These are phyloP conservation scores for Coendou prehensilis DNA, from an alignment of 2,797 vertebrate species.

Conservation along the genomic window DNA sequence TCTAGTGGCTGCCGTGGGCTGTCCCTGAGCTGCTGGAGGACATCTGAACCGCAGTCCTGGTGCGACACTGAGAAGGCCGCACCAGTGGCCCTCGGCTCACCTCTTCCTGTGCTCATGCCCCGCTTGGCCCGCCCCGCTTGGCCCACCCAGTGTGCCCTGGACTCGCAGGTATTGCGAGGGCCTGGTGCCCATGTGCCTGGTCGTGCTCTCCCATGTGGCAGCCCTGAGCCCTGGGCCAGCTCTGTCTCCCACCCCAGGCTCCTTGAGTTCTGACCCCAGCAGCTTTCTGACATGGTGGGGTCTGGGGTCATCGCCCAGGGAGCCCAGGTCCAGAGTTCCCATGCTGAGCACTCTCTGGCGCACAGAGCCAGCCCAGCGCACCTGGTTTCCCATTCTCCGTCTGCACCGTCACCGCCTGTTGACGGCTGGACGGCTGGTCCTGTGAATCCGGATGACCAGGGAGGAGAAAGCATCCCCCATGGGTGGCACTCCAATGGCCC, in stretches of 20 bases:
- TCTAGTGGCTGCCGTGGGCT: neutral
- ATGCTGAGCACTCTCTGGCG: rapidly evolving
- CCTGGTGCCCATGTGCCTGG: slow-evolving; percentile 67
- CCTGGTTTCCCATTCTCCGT: slow-evolving; percentile 65
- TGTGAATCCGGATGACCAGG: slow-evolving; percentile 80
- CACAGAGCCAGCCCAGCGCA: slow-evolving; percentile 72
- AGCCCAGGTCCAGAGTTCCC: rapidly evolving
- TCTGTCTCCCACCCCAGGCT: neutral
- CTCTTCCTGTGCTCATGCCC: slow-evolving; percentile 92
- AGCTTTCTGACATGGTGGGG: neutral
- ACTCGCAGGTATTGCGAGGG: slow-evolving; percentile 98
- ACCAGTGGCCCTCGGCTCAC: neutral
- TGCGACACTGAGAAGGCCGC: neutral
- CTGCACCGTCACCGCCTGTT: neutral
- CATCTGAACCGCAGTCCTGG: neutral
- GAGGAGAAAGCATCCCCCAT: neutral
- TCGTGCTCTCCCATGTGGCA: slow-evolving; percentile 27
- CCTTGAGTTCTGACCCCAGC: neutral
- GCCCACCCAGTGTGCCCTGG: slow-evolving; percentile 97
- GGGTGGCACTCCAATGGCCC: neutral
- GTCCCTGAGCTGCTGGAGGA: neutral
- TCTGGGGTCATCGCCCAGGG: rapidly evolving
- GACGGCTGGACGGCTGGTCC: too few species aligned
- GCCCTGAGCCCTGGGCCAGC: slow-evolving; percentile 72
- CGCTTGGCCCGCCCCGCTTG: slow-evolving; percentile 88